Base-by-base conservation (phyloP, 92 coral and sea anemone species). In the Parazoanthus swiftii region DNA sequence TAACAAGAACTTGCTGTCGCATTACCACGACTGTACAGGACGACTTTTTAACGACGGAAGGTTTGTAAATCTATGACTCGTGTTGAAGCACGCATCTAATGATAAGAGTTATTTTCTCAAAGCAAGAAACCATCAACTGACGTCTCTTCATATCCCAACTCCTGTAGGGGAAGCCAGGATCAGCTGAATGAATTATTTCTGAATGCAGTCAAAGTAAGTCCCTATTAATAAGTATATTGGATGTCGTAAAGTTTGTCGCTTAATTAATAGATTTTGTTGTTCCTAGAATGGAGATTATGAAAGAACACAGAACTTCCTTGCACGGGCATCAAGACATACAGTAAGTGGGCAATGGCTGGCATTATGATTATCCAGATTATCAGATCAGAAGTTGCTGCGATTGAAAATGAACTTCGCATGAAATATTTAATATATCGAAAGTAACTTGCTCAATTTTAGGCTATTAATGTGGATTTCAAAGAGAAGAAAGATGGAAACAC, bases 241-340 rank as follows among this genome's bases (percentile, higher is more conserved):
- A 77, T 1, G 14, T 36, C 43, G 84, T 33, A 36, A 15, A 37
- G 39, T 56, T 15, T 39, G 23, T 20, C 36, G 6, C n/a, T 25
- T 46, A n/a, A n/a, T 39, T 71, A 18, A 71, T 1, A 46, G 16
- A 9, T 68, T 58, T 82, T 8, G 89, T 72, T 70, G 85, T 54
- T 71, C 48, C 8, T 80, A 95, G 98, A 93, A 91, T 89, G 98
- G 96, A 14, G 98, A 95, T 80, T 87, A 85, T 33, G 95, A 95
- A 59, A 85, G 98, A 76, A 88, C 92, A 25, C 92, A 91, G 86
- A 93, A 93, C 88, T 95, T 95, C 80, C 94, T 95, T 38, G 91
- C 92, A 48, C 93, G 98, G 21, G 90, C 98, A 6, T 90, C 98
- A 29, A 91, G 85, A 85, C 91, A 91, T 46, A 38, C 86, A 88